A percentile compares a stretch with the other conserved stretches of the same genome.
phyloP scores from a whole-genome alignment of 2,113 vertebrate species.

The Alces alces region DNA sequence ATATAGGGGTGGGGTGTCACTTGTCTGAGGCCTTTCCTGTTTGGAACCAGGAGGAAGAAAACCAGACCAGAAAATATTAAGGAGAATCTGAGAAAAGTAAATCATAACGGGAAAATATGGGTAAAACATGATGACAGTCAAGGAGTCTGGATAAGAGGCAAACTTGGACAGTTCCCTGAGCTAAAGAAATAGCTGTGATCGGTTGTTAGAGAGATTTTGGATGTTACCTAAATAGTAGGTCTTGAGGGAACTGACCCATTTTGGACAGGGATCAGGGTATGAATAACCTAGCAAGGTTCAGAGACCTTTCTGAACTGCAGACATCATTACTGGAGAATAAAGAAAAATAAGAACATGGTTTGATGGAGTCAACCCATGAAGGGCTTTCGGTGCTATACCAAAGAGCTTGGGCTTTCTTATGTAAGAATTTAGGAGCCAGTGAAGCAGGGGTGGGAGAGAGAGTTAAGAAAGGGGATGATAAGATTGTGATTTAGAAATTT shows the following conservation, averaged over 20 bases:
- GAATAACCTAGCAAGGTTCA: neutral
- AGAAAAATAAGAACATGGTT: neutral
- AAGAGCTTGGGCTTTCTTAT: neutral
- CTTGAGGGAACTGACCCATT: neutral
- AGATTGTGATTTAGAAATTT: neutral
- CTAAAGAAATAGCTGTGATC: neutral
- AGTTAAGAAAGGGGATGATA: neutral
- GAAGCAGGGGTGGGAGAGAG: neutral
- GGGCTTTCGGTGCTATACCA: neutral
- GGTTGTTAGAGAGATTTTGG: neutral
- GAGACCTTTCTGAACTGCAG: neutral
- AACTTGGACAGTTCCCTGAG: neutral
- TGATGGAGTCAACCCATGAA: neutral
- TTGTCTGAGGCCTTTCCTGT: neutral
- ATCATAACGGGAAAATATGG: neutral
- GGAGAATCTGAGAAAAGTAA: neutral
- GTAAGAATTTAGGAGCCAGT: neutral
- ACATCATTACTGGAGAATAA: neutral
- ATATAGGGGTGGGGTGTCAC: neutral
- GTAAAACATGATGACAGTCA: neutral
- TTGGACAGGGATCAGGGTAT: neutral
- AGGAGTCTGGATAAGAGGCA: neutral
- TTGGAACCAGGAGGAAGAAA: neutral
- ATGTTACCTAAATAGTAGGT: neutral
- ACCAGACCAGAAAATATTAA: neutral